Base-by-base conservation (phyloP, 2,888 invertebrate genomes). In the Chalcosyrphus nemorum region DNA sequence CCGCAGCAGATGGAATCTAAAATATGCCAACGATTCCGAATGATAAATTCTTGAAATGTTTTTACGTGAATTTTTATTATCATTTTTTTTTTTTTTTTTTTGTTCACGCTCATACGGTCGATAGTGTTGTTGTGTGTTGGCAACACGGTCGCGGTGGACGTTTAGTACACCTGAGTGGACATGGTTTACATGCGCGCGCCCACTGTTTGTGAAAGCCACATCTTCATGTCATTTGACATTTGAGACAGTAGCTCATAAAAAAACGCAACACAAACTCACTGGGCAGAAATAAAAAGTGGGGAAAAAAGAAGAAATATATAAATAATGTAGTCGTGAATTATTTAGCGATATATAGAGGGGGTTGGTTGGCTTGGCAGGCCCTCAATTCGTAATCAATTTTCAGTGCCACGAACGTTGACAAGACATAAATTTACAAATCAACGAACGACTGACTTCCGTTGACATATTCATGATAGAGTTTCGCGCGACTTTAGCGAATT, bases 31-130 rank as follows among this genome's bases (percentile, higher is more conserved):
- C 80, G 59, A 84, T 84, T 84, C 50, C 21, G 57, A 80, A 84
- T 80, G 84, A 84, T 84, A 84, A 80, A 84, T 84, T 84, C 84
- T 59, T 84, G 74, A 65, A 74, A 84, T 80, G 61, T 80, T 78
- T 68, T 84, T 74, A 41, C 78, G 68, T 84, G 72, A 84, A 70
- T 71, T 84, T 80, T 80, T 84, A 65, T 80, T 84, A 68, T 63
- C 66, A 77, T 77, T 76, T 71, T 72, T 50, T 52, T 54, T 50
- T 71, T 71, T 71, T 72, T 50, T 52, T 54, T 50, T 65, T 52
- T 66, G 24, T 72, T 72, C 71, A 65, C 70, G 81, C 75, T 77
- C 56, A 70, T 75, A 61, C 68, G 50, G 63, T 43, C 35, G 65
- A 77, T 77, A 65, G 65, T n/a, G n/a, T 78, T 63, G 52, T 41